Percentiles rank a stretch among this genome's conserved stretches.
phyloP scores from a whole-genome alignment of 2,888 invertebrate species.

The Cybosia mesomella region DNA sequence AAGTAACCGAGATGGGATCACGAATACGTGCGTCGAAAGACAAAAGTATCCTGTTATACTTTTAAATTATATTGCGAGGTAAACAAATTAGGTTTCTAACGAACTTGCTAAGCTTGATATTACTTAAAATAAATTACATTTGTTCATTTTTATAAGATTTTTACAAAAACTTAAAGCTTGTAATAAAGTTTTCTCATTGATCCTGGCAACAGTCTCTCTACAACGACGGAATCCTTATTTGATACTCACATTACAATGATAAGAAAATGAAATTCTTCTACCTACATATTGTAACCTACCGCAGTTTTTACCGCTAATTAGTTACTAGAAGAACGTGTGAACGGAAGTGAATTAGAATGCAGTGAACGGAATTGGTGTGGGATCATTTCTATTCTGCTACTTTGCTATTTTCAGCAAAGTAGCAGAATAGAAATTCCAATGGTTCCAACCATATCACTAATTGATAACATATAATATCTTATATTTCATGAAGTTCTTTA shows the following conservation, averaged over 20 bases:
- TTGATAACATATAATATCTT: background rate
- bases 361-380: too few species aligned
- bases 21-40: constrained; percentile 35
- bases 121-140: background rate
- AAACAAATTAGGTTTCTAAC: constrained; percentile 6
- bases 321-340: too few species aligned
- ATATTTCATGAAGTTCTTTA: background rate
- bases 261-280: too few species aligned
- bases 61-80: constrained; percentile 8
- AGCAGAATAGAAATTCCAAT: too few species aligned
- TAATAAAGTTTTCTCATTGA: background rate
- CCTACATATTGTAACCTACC: too few species aligned
- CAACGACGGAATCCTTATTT: too few species aligned
- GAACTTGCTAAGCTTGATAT: background rate
- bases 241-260: too few species aligned
- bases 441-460: background rate
- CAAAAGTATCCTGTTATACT: constrained; percentile 9
- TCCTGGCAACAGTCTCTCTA: background rate
- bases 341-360: too few species aligned
- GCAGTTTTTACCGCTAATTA: too few species aligned
- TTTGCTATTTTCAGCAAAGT: too few species aligned
- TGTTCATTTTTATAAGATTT: background rate
- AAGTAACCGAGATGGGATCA: constrained; percentile 37
- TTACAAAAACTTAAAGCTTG: background rate
- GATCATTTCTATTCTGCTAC: too few species aligned